phyloP scores from a whole-genome alignment of 2,888 invertebrate genomes.

The Drosophila falleni region DNA sequence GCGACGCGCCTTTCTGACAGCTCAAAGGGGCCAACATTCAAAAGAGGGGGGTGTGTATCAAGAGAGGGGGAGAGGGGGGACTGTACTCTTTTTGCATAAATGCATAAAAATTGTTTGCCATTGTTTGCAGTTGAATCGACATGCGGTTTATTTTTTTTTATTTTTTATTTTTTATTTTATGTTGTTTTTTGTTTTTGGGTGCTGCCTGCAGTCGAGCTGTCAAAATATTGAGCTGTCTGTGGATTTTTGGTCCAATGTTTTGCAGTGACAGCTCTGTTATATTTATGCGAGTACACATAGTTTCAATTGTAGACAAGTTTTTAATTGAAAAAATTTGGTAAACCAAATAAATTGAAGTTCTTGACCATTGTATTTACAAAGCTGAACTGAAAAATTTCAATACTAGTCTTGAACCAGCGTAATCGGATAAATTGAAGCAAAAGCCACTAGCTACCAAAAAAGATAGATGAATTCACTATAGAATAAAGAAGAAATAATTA shows the following conservation, averaged over 20 bases:
- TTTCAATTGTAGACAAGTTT: slow-evolving; percentile 46
- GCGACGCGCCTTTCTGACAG: slow-evolving; percentile 68
- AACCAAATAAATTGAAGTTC: not conserved
- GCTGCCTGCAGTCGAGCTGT: slow-evolving; percentile 59
- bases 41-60: not conserved
- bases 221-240: slow-evolving; percentile 79
- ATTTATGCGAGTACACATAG: slow-evolving; percentile 35
- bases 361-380: not conserved
- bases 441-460: too few species aligned
- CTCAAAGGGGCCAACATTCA: slow-evolving; percentile 16
- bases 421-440: too few species aligned
- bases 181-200: slow-evolving; percentile 22
- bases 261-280: slow-evolving; percentile 51
- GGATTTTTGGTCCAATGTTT: slow-evolving; percentile 50
- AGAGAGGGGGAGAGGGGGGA: not conserved
- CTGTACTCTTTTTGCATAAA: slow-evolving; percentile 72
- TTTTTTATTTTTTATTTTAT: slow-evolving; percentile 4
- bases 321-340: slow-evolving; percentile 48
- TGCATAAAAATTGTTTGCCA: slow-evolving; percentile 80
- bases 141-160: slow-evolving; percentile 26
- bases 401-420: too few species aligned
- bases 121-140: slow-evolving; percentile 65
- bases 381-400: not conserved
- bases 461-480: too few species aligned
- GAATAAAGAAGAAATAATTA: too few species aligned